These are phyloP conservation scores for Rhingia rostrata DNA, from an alignment of 2,888 invertebrate genomes.

Conservation along the genomic window DNA sequence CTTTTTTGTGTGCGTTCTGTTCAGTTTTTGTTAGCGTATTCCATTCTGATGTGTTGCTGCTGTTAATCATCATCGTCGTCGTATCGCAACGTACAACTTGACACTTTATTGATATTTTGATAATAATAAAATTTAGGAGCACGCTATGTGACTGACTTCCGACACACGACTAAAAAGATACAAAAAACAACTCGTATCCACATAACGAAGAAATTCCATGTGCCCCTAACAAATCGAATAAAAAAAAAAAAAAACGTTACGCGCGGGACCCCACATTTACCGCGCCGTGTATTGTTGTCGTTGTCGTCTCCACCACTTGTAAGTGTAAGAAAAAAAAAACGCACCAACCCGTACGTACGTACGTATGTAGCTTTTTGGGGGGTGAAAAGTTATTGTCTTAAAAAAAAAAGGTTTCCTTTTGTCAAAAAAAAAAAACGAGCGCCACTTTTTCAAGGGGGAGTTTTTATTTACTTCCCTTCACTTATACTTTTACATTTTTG, in stretches of 20 bases:
- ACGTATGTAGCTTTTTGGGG: conserved; percentile 55
- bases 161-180: conserved; percentile 82
- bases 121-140: conserved; percentile 76
- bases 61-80: conserved; percentile 45
- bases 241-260: conserved; percentile 58
- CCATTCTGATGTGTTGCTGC: conserved; percentile 1
- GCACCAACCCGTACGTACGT: conserved; percentile 54
- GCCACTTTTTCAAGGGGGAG: conserved; percentile 72
- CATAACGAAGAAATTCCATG: conserved; percentile 63
- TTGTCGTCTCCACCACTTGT: conserved; percentile 67
- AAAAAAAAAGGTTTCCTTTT: conserved; percentile 57
- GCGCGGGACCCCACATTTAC: conserved; percentile 72
- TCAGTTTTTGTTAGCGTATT: conserved; percentile 11
- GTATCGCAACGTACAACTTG: conserved; percentile 60
- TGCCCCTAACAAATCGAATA: conserved; percentile 61
- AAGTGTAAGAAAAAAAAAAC: conserved; percentile 38
- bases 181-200: conserved; percentile 75
- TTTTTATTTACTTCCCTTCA: conserved; percentile 74
- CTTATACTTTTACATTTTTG: conserved; percentile 56
- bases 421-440: conserved; percentile 52
- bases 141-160: conserved; percentile 83
- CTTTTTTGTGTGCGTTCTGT: conserved; percentile 7
- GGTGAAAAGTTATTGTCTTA: conserved; percentile 74
- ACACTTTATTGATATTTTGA: conserved; percentile 75
- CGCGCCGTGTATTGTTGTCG: conserved; percentile 34